phyloP scores from a whole-genome alignment of 2,888 invertebrate species.

The Buathra laborator region DNA sequence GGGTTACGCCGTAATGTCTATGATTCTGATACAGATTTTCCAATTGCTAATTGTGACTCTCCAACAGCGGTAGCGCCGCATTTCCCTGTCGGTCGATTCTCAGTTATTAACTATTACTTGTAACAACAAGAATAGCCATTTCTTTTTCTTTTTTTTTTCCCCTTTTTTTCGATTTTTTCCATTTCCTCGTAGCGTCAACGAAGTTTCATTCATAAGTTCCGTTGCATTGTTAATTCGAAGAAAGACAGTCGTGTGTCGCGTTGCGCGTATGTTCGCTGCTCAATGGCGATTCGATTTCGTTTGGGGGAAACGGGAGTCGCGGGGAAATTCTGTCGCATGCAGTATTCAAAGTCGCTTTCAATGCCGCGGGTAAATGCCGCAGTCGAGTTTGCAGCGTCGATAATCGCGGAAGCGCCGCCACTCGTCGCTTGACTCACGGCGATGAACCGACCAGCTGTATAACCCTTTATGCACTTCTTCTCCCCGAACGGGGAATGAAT shows the following conservation, averaged over 20 bases:
- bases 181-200: neutral
- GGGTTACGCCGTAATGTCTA: conserved; percentile 67
- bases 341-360: conserved; percentile 61
- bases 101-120: neutral
- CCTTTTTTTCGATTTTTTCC: neutral
- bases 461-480: neutral
- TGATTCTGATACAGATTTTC: conserved; percentile 54
- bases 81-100: neutral
- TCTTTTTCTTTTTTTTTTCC: neutral
- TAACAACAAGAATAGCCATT: neutral
- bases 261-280: neutral
- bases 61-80: neutral
- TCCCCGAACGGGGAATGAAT: neutral
- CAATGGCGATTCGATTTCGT: conserved; percentile 54
- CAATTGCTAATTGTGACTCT: conserved; percentile 5
- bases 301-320: neutral
- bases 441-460: conserved; percentile 26
- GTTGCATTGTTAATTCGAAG: neutral
- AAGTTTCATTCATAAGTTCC: neutral
- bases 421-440: conserved; percentile 55
- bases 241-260: neutral
- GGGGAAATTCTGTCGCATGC: conserved; percentile 1
- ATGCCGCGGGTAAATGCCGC: conserved; percentile 61
- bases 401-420: conserved; percentile 52
- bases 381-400: conserved; percentile 55